phyloP scores from a whole-genome alignment of 1,140 invertebrate species.

The Doryteuthis pealeii region DNA sequence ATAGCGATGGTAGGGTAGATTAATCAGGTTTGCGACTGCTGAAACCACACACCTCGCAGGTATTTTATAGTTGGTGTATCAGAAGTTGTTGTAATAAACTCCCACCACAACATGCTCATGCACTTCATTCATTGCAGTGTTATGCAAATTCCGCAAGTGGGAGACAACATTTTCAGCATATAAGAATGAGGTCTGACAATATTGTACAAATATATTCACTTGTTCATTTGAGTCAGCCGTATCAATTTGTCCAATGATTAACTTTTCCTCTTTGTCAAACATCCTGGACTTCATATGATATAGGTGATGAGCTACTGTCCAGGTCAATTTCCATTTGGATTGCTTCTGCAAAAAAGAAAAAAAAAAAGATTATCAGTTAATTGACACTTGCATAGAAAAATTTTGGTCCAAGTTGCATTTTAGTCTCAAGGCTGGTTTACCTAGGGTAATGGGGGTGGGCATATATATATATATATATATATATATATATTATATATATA shows the following conservation, averaged over 20 bases:
- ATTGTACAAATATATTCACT: constrained; percentile 7
- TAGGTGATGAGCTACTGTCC: neutral
- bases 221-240: neutral
- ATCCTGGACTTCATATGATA: neutral
- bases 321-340: neutral
- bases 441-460: too few species aligned
- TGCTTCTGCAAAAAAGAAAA: neutral
- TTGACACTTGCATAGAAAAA: too few species aligned
- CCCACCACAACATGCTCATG: neutral
- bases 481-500: too few species aligned
- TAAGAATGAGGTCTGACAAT: neutral
- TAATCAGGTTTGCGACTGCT: neutral
- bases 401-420: too few species aligned
- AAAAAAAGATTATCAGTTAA: too few species aligned
- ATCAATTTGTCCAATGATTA: neutral
- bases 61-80: neutral
- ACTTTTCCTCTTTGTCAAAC: neutral
- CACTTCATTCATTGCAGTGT: neutral
- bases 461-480: too few species aligned
- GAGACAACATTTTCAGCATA: neutral
- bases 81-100: neutral
- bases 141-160: neutral
- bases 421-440: too few species aligned
- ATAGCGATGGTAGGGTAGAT: neutral
- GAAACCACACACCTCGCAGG: neutral